Percentiles rank a stretch among this genome's conserved stretches.
Conservation (phyloP, 2,888 invertebrate species). For the Pelosia muscerda region DNA sequence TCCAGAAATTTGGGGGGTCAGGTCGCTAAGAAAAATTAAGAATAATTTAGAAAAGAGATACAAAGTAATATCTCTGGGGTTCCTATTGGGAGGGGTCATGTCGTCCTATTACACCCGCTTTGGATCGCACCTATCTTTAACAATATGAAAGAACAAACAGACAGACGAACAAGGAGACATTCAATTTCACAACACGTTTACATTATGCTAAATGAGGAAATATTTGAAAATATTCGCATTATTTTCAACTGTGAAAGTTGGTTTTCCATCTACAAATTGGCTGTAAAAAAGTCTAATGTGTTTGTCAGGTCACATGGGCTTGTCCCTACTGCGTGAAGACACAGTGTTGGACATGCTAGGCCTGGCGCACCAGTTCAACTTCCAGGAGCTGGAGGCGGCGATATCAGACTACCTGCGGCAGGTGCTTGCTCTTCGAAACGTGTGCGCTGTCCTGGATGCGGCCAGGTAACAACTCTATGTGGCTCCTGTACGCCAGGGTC, state of each 20-base stretch:
- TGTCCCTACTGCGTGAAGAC: constrained; percentile 89
- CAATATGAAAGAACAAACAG: too few species aligned
- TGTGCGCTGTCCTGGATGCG: constrained; percentile 97
- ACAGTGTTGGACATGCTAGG: constrained; percentile 91
- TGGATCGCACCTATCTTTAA: too few species aligned
- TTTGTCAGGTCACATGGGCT: constrained; percentile 88
- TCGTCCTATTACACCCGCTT: too few species aligned
- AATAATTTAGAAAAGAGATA: too few species aligned
- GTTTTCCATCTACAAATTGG: background rate
- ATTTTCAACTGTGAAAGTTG: background rate
- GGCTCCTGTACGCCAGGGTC: too few species aligned
- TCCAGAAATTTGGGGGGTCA: too few species aligned
- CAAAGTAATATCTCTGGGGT: too few species aligned
- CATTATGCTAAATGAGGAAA: background rate
- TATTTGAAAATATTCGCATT: too few species aligned
- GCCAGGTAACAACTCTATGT: constrained; percentile 90
- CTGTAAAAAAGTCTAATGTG: background rate
- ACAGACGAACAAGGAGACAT: background rate
- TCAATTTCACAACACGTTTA: background rate
- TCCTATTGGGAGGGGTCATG: too few species aligned
- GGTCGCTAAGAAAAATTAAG: too few species aligned
- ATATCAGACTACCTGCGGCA: constrained; percentile 97
- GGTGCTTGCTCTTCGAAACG: constrained; percentile 94
- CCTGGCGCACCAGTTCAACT: constrained; percentile 98
- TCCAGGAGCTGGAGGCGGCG: constrained; percentile 95